These are phyloP conservation scores for Varanus salvator DNA, from an alignment of 2,113 vertebrate species.

Conservation along the genomic window DNA sequence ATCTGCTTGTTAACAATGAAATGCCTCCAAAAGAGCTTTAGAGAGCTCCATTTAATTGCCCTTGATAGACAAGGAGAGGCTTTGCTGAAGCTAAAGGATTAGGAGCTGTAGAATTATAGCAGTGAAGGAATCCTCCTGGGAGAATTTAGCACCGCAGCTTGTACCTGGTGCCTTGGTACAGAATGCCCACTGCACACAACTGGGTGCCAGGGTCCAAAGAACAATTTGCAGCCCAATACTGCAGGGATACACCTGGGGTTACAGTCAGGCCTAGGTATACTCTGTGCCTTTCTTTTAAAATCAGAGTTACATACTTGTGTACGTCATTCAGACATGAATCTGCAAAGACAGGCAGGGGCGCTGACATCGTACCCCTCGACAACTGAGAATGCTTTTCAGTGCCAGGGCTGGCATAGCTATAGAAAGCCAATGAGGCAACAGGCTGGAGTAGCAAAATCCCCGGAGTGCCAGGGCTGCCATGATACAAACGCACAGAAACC, in stretches of 20 bases:
- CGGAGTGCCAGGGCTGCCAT: neutral
- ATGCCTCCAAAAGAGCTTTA: neutral
- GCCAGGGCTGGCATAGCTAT: neutral
- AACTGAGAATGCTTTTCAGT: neutral
- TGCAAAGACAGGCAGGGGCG: neutral
- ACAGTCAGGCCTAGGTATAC: neutral
- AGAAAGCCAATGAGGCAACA: neutral
- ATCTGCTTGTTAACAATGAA: constrained; percentile 25
- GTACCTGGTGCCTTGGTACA: neutral
- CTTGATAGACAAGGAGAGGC: constrained; percentile 18
- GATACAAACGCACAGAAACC: neutral
- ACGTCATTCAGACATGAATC: neutral
- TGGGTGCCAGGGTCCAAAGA: neutral
- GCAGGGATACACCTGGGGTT: neutral
- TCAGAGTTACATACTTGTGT: neutral
- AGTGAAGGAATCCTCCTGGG: neutral
- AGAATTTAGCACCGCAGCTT: neutral
- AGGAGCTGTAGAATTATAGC: neutral
- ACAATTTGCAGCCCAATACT: neutral
- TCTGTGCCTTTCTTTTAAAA: neutral
- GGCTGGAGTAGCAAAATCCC: neutral
- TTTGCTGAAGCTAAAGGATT: neutral
- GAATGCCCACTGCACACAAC: neutral
- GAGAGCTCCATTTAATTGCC: neutral
- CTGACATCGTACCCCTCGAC: neutral